A percentile compares a stretch with the other conserved stretches of the same genome.
These are phyloP conservation scores for Corynorhinus townsendii DNA, from an alignment of 2,113 vertebrate species.

Conservation along the genomic window DNA sequence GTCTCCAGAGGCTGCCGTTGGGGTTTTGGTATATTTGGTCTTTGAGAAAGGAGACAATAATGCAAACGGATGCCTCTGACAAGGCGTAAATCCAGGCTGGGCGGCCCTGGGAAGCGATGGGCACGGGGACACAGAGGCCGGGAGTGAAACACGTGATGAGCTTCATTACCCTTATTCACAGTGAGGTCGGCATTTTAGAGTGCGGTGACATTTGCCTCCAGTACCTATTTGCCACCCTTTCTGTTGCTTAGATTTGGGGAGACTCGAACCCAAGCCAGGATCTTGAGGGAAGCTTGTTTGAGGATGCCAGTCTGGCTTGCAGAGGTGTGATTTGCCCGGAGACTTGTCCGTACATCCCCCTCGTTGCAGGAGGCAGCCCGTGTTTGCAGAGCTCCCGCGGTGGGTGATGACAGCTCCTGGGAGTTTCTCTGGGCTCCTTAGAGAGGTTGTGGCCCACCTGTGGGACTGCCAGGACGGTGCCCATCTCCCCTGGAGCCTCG, in stretches of 20 bases:
- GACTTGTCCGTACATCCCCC: background rate
- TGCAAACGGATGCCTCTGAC: slow-evolving; percentile 28
- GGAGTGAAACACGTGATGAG: background rate
- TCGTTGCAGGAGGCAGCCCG: background rate
- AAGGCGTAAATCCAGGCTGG: slow-evolving; percentile 23
- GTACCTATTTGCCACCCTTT: background rate
- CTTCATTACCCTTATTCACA: background rate
- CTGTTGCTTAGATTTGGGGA: background rate
- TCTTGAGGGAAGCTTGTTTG: background rate
- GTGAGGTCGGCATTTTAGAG: background rate
- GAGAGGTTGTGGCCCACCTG: background rate
- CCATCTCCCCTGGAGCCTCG: background rate
- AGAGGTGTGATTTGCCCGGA: background rate
- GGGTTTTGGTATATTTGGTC: slow-evolving; percentile 63
- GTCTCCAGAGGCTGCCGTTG: slow-evolving; percentile 40
- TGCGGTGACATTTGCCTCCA: background rate
- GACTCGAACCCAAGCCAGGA: background rate
- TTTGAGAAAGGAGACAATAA: background rate
- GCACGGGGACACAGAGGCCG: background rate
- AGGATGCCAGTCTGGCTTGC: background rate
- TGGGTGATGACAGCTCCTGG: background rate
- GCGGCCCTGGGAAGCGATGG: slow-evolving; percentile 6
- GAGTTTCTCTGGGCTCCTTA: background rate
- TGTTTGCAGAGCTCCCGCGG: background rate
- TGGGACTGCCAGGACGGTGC: background rate